These are phyloP conservation scores for Pachycephus smyrnensis DNA, from an alignment of 2,888 invertebrate genomes.

Conservation along the genomic window DNA sequence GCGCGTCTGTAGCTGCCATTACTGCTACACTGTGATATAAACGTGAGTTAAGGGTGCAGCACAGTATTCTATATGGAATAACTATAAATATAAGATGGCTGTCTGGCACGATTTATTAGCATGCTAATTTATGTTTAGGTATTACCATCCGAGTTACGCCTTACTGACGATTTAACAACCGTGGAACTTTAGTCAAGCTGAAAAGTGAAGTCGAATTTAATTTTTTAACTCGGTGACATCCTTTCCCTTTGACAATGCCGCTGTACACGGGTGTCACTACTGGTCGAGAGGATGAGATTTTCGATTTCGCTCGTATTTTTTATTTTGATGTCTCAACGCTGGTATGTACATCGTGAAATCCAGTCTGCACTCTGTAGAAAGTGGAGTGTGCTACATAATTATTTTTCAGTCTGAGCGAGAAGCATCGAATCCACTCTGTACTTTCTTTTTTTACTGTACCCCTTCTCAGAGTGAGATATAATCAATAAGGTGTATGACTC, in stretches of 20 bases:
- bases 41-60: neutral
- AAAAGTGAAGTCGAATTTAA: neutral
- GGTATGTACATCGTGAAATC: slow-evolving; percentile 2
- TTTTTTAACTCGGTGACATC: neutral
- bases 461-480: neutral
- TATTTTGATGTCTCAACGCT: neutral
- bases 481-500: neutral
- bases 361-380: slow-evolving; percentile 5
- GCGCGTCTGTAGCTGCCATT: neutral
- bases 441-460: neutral
- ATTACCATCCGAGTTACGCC: neutral
- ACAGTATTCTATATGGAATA: neutral
- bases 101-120: neutral
- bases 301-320: neutral
- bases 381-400: slow-evolving; percentile 6
- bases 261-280: neutral
- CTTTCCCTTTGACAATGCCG: neutral
- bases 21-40: neutral
- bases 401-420: neutral
- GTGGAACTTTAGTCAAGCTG: neutral
- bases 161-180: neutral
- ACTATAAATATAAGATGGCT: neutral
- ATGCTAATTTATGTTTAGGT: neutral
- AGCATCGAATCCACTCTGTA: neutral
- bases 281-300: neutral